These are phyloP conservation scores for Xestobium rufovillosum DNA, from an alignment of 2,888 invertebrate genomes.

Conservation along the genomic window DNA sequence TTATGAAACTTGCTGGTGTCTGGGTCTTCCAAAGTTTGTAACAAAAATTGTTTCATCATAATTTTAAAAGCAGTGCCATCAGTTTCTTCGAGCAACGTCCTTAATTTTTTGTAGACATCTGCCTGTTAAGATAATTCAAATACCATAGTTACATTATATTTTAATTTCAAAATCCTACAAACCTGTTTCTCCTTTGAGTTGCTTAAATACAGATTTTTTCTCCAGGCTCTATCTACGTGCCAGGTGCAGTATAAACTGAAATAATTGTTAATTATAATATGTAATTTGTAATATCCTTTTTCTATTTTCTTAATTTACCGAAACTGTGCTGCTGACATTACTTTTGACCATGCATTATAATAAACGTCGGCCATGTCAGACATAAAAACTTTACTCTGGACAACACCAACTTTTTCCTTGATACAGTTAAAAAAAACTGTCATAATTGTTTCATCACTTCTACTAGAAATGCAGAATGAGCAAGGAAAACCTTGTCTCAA, in stretches of 20 bases:
- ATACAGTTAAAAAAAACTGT: constrained; percentile 7
- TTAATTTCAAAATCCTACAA: too few species aligned
- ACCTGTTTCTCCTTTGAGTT: constrained; percentile 21
- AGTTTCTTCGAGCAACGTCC: constrained; percentile 18
- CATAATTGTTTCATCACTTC: constrained; percentile 9
- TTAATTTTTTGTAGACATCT: constrained; percentile 17
- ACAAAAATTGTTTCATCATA: constrained; percentile 13
- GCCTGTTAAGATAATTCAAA: too few species aligned
- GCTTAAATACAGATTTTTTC: constrained; percentile 21
- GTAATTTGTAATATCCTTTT: too few species aligned
- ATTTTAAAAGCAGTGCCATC: constrained; percentile 17
- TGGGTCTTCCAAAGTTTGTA: constrained; percentile 15
- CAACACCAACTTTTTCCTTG: too few species aligned
- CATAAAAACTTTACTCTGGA: constrained; percentile 15
- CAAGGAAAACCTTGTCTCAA: constrained; percentile 16
- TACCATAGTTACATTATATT: too few species aligned
- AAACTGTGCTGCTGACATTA: too few species aligned
- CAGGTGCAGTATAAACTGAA: constrained; percentile 25
- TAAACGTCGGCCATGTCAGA: constrained; percentile 18
- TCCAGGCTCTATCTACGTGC: constrained; percentile 27
- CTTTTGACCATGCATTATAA: too few species aligned
- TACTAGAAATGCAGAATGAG: constrained; percentile 17
- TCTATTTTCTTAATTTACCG: too few species aligned
- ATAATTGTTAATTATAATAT: too few species aligned
- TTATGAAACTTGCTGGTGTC: constrained; percentile 19